These are phyloP conservation scores for Pelusios castaneus DNA, from an alignment of 2,113 vertebrate genomes.

Conservation along the genomic window DNA sequence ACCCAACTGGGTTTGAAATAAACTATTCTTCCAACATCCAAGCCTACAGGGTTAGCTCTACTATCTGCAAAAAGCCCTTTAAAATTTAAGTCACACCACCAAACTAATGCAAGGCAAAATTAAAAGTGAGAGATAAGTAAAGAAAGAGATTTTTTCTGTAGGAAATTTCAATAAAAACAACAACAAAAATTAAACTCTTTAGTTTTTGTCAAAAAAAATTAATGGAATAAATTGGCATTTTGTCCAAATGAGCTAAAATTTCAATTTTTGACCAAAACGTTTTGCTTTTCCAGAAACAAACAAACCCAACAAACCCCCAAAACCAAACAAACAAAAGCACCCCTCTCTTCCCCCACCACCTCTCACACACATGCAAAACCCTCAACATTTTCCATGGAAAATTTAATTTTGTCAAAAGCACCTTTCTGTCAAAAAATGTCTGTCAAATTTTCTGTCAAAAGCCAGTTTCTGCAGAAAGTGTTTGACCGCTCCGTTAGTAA, in stretches of 20 bases:
- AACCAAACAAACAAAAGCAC: neutral
- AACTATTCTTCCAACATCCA: neutral
- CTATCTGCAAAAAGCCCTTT: neutral
- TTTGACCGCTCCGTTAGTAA: neutral
- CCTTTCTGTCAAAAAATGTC: no score
- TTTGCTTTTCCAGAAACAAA: neutral
- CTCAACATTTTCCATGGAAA: neutral
- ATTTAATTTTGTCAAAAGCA: neutral
- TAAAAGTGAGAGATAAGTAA: no score
- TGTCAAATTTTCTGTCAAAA: neutral
- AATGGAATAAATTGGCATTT: neutral
- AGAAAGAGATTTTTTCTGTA: neutral
- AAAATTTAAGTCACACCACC: neutral
- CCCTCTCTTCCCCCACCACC: neutral
- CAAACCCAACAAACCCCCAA: neutral
- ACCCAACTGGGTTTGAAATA: neutral
- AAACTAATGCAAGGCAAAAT: neutral
- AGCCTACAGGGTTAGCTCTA: neutral
- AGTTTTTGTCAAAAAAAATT: neutral
- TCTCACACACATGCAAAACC: no score
- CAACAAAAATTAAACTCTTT: neutral
- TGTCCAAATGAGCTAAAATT: neutral
- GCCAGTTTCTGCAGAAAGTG: neutral
- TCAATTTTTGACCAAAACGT: neutral
- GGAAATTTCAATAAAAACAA: slow-evolving; percentile 3